Evolutionary conservation across 2,888 invertebrate genomes (phyloP), one percentile per base, ranked within the genome.

Genomic region (Campoplex nolae): DNA sequence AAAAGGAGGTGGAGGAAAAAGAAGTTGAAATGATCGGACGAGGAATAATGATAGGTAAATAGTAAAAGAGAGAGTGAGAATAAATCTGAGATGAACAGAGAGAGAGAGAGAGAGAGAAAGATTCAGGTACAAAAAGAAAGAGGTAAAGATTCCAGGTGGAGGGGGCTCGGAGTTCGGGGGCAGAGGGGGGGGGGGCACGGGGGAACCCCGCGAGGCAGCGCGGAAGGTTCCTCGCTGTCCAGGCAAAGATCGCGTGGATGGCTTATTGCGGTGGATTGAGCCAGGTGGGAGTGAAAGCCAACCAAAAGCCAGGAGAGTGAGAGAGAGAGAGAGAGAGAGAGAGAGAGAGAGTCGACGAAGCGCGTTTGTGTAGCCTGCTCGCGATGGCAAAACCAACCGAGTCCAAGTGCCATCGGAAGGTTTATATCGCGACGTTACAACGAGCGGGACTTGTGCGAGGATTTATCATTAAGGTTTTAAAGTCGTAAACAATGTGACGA

Each of bases 241-340:
- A 70, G 74, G 56, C 58, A 62, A 62, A 78, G 80, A 80, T 80
- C 54, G 51, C 84, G 81, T 75, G 84, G 76, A 56, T 68, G 28
- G 80, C 62, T 81, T 54, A 68, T 28, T 51, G 79, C 51, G 58
- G 38, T 42, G 65, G 18, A 35, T 65, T 38, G 23, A 42, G 70
- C 51, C 83, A 87, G 87, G 87, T 87, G 87, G 87, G 87, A 87
- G 87, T 84, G 87, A 87, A 87, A 87, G 87, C 87, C 87, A 86
- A 77, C 83, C 73, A 68, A 67, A 68, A 81, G 84, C 74, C 81
- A 83, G 65, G 32, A 73, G 83, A 62, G 83, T 32, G 76, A 80
- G 86, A 80, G 45, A 23, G 23, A 0, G 23, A 23, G 23, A 23
- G 45, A 23, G 23, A 0, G 23, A 23, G 23, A 23, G 23, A 23